Evolutionary conservation across 2,888 invertebrate genomes (phyloP).

Genomic region (Eutolmus rufibarbis): DNA sequence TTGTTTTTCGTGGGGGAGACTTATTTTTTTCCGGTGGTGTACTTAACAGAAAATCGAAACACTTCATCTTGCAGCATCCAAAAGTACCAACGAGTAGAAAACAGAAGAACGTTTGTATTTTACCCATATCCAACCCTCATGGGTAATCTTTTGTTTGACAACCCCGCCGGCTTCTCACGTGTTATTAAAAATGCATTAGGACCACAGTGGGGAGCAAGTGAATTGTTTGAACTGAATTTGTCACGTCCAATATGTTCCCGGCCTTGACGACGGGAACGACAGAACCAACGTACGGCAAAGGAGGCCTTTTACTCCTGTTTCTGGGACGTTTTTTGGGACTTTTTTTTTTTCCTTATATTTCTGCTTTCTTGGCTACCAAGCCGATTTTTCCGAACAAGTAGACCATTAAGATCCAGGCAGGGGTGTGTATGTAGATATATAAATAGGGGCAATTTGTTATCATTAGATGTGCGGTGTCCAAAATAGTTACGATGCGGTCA

Average conservation of each 20-base stretch:
- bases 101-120: not conserved
- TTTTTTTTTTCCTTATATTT: not conserved
- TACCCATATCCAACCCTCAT: not conserved
- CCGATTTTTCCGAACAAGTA: not conserved
- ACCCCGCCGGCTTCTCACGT: not conserved
- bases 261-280: not conserved
- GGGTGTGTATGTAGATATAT: conserved; percentile 2
- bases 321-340: not conserved
- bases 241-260: conserved; percentile 44
- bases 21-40: not conserved
- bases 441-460: conserved; percentile 38
- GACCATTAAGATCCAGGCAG: not conserved
- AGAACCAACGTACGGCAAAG: not conserved
- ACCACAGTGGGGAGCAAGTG: not conserved
- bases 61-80: not conserved
- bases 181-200: conserved; percentile 48
- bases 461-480: conserved; percentile 21
- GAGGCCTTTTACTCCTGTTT: not conserved
- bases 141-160: not conserved
- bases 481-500: conserved; percentile 22
- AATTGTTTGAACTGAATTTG: conserved; percentile 34
- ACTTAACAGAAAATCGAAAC: conserved; percentile 4
- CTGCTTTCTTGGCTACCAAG: not conserved
- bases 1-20: not conserved
- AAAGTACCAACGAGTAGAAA: not conserved